A percentile compares a stretch with the other conserved stretches of the same genome.
Conservation (phyloP, 2,888 invertebrate genomes). For the Malthinus seriepunctatus region DNA sequence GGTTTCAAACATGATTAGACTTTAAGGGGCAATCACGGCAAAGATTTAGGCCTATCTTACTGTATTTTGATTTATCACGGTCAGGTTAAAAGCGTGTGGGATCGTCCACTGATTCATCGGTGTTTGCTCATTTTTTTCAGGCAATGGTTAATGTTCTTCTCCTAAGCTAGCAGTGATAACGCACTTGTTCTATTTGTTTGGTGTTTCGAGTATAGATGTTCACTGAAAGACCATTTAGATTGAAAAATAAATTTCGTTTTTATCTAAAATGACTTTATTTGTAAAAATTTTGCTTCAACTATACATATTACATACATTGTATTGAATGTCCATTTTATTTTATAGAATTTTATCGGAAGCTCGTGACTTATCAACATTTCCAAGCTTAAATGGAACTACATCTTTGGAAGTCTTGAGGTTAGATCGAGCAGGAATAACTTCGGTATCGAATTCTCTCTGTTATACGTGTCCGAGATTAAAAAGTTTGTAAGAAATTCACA, state of each 20-base stretch:
- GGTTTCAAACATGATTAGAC: no score
- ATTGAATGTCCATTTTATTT: conserved; percentile 27
- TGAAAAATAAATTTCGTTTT: not conserved
- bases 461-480: conserved; percentile 75
- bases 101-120: no score
- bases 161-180: no score
- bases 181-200: no score
- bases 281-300: not conserved
- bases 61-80: no score
- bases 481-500: conserved; percentile 68
- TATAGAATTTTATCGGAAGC: conserved; percentile 85
- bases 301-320: not conserved
- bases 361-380: conserved; percentile 76
- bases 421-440: conserved; percentile 77
- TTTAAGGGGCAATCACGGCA: no score
- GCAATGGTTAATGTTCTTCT: no score
- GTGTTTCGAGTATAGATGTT: no score
- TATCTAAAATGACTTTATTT: not conserved
- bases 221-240: no score
- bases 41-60: no score
- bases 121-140: no score
- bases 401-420: conserved; percentile 80
- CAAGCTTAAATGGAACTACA: conserved; percentile 78
- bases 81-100: no score
- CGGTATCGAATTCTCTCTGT: conserved; percentile 78